These are phyloP conservation scores for Eretmochelys imbricata DNA, from an alignment of 2,113 vertebrate species.

Conservation along the genomic window DNA sequence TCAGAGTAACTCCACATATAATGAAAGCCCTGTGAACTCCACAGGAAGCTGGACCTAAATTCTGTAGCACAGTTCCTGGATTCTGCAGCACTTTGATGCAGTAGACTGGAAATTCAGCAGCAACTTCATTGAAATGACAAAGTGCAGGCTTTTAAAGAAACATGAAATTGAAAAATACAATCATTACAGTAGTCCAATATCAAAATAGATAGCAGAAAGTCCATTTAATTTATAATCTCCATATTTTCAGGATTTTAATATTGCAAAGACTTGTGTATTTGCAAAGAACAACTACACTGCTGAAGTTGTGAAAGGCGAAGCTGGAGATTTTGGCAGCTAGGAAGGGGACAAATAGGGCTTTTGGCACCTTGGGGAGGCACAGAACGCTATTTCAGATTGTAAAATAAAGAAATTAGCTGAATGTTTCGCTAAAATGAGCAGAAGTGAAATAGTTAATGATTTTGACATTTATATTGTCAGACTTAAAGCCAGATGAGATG, in stretches of 20 bases:
- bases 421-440: not conserved
- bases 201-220: not conserved
- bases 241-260: not conserved
- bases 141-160: not conserved
- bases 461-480: not conserved
- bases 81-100: not conserved
- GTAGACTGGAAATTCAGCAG: not conserved
- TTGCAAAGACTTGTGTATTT: conserved; percentile 1
- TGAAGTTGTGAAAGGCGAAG: not conserved
- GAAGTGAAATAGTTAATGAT: conserved; percentile 1
- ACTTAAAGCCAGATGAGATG: not conserved
- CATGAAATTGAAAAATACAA: not conserved
- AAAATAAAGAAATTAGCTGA: conserved; percentile 2
- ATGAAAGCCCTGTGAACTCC: not conserved
- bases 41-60: not conserved
- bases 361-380: conserved; percentile 42
- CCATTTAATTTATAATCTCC: not conserved
- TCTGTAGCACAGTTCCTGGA: not conserved
- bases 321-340: conserved; percentile 34
- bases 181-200: not conserved
- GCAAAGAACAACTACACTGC: conserved; percentile 25
- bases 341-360: conserved; percentile 56
- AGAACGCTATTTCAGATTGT: not conserved
- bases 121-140: not conserved
- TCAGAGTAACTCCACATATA: not conserved